These are phyloP conservation scores for Heteropelma amictum DNA, from an alignment of 2,888 invertebrate species.

Conservation along the genomic window DNA sequence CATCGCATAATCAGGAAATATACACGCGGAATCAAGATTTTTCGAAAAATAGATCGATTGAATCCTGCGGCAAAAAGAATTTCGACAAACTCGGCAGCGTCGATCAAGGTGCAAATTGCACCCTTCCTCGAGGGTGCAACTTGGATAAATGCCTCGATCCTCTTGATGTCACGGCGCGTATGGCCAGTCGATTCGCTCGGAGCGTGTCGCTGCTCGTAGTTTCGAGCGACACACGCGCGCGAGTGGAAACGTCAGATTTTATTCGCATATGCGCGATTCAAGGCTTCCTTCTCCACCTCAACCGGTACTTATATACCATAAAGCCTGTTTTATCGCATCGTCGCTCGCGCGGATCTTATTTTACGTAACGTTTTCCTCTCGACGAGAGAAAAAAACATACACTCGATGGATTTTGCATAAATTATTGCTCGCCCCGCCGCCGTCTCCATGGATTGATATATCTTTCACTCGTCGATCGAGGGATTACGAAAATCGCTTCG, in stretches of 20 bases:
- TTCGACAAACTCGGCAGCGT: too few species aligned
- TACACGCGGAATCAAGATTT: background rate
- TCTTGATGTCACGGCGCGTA: too few species aligned
- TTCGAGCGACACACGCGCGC: slow-evolving; percentile 46
- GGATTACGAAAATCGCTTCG: background rate
- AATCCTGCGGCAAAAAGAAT: too few species aligned
- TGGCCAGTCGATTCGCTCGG: slow-evolving; percentile 5
- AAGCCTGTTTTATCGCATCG: slow-evolving; percentile 38
- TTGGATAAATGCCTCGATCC: too few species aligned
- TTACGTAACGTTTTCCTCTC: slow-evolving; percentile 27
- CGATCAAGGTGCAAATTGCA: too few species aligned
- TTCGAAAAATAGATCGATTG: background rate
- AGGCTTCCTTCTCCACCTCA: slow-evolving; percentile 30
- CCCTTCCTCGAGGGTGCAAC: too few species aligned
- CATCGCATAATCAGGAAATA: too few species aligned
- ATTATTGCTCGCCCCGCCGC: slow-evolving; percentile 6
- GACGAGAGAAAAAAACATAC: background rate
- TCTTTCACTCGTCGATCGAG: slow-evolving; percentile 1
- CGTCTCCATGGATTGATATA: too few species aligned
- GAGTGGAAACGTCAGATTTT: slow-evolving; percentile 56
- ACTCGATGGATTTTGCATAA: slow-evolving; percentile 17
- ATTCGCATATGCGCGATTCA: slow-evolving; percentile 60
- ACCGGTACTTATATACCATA: background rate
- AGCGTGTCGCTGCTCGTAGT: slow-evolving; percentile 37
- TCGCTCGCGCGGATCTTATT: slow-evolving; percentile 12